Conservation (phyloP, 2,797 vertebrate species). For the Lagorchestes hirsutus region DNA sequence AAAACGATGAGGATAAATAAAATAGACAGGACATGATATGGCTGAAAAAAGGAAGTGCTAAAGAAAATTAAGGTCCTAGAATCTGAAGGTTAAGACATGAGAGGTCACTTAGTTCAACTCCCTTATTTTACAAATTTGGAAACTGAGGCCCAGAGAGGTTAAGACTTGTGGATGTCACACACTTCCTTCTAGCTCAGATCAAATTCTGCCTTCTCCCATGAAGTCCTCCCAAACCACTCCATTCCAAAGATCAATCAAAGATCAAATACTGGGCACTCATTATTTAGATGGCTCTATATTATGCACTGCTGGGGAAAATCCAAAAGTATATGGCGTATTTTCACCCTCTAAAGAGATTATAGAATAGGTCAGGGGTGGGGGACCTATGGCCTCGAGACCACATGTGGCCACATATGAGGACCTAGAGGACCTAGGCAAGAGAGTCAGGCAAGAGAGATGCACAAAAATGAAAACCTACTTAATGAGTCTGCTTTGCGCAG, state of each 20-base stretch:
- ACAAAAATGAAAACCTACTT: neutral
- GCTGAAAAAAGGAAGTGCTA: neutral
- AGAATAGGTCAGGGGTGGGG: neutral
- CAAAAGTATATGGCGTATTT: neutral
- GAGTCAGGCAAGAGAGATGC: neutral
- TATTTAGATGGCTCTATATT: conserved; percentile 30
- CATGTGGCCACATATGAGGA: too few relatives aligned
- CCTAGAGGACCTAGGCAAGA: too few relatives aligned
- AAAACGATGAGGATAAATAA: neutral
- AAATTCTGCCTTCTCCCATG: neutral
- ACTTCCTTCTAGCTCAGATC: neutral
- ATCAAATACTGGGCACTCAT: conserved; percentile 18
- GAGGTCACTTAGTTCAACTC: neutral
- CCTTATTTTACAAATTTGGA: neutral
- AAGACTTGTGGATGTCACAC: neutral
- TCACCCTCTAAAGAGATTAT: neutral
- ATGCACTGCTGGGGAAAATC: neutral
- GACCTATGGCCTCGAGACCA: too few relatives aligned
- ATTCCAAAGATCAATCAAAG: conserved; percentile 20
- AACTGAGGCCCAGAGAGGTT: neutral
- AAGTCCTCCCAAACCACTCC: neutral
- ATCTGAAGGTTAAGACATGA: neutral
- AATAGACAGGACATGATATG: neutral
- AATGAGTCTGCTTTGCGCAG: neutral
- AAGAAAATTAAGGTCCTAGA: neutral